These are phyloP conservation scores for Drosophila pallidifrons DNA, from an alignment of 1,140 invertebrate genomes.

Conservation along the genomic window DNA sequence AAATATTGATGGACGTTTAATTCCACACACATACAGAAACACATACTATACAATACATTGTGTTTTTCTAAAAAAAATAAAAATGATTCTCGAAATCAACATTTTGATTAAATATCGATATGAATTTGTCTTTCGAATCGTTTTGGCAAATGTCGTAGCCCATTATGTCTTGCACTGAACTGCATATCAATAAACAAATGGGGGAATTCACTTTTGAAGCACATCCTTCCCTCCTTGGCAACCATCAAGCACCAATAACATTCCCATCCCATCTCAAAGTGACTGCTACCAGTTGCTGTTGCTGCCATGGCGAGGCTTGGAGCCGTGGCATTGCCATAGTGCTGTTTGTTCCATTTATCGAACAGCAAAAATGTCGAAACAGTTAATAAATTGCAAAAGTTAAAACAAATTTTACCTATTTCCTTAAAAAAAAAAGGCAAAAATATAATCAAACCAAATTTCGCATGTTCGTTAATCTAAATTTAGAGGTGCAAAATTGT, in stretches of 20 bases:
- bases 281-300: conserved; percentile 61
- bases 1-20: too few species aligned
- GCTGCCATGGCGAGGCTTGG: conserved; percentile 54
- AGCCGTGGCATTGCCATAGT: conserved; percentile 62
- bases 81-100: too few species aligned
- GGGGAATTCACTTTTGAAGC: neutral
- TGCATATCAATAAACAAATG: too few species aligned
- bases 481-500: conserved; percentile 22
- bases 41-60: too few species aligned
- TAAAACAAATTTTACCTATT: conserved; percentile 29
- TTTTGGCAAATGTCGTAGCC: too few species aligned
- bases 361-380: conserved; percentile 66
- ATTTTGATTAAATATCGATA: neutral
- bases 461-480: conserved; percentile 17
- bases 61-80: too few species aligned
- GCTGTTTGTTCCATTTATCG: conserved; percentile 78
- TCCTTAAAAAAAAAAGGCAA: conserved; percentile 28
- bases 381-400: conserved; percentile 48
- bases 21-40: too few species aligned
- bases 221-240: conserved; percentile 33
- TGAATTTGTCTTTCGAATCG: neutral
- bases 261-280: neutral
- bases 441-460: neutral
- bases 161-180: too few species aligned
- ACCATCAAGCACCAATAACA: conserved; percentile 13